Evolutionary conservation across 1,140 invertebrate species (phyloP), one percentile per base, ranked within the genome.

Genomic region (Ceratosolen solmsi): DNA sequence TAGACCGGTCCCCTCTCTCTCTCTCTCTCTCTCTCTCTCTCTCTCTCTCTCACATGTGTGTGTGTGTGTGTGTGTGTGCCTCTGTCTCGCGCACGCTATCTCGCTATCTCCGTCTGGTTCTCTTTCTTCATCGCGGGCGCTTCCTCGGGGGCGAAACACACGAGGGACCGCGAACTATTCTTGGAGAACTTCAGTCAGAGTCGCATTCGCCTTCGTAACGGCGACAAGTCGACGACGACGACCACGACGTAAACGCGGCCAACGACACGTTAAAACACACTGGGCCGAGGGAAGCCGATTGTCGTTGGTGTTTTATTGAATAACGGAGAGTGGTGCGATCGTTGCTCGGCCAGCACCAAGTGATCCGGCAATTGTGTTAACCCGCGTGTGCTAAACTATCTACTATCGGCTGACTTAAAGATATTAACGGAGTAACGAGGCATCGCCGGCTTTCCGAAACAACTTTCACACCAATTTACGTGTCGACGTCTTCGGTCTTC

Each of bases 121-220:
- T 84, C 83, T 84, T 83, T 84, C 84, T 80, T 30, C 38, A 51
- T 70, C 84, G 84, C 81, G 86, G 84, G 83, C 76, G 85, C 80
- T 83, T 84, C 84, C 82, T 86, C 85, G 87, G 86, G 83, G 86
- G 88, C 86, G 86, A 85, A 89, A 88, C 84, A 85, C 86, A 87
- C 86, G 86, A 89, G 89, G 88, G 87, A 89, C 86, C 86, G 85
- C 84, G 80, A 85, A 91, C 91, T 92, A 92, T 92, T 92, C 90
- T 92, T 88, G 90, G 91, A 90, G 86, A 89, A 90, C 88, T 90
- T 90, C 82, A 90, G 87, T 89, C 87, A 89, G 87, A 89, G 85
- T 84, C 86, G 87, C 86, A 88, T 87, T 89, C 87, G 88, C 87
- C 86, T 87, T 86, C 84, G 85, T 82, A 87, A 87, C 85, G 84